Percentiles rank a stretch among this genome's conserved stretches.
phyloP scores from a whole-genome alignment of 2,113 vertebrate genomes.

The Cyprinodon variegatus region DNA sequence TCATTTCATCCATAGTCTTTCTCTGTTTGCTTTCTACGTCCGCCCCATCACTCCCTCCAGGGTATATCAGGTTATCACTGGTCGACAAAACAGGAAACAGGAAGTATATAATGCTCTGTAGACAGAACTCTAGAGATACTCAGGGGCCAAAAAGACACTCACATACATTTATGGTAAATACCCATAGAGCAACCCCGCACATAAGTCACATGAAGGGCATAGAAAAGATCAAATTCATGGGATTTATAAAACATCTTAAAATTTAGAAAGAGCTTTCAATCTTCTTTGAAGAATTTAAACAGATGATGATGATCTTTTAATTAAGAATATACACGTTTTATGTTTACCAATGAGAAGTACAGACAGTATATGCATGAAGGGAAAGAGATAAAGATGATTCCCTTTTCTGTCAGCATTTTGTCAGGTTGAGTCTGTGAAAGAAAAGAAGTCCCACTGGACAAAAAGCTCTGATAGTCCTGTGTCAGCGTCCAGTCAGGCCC shows the following conservation, averaged over 20 bases:
- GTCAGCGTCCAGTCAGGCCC: slow-evolving; percentile 66
- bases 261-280: background rate
- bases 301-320: too few species aligned
- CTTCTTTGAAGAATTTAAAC: background rate
- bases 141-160: slow-evolving; percentile 14
- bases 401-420: slow-evolving; percentile 49
- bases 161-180: slow-evolving; percentile 1
- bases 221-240: background rate
- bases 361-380: background rate
- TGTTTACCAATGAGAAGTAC: too few species aligned
- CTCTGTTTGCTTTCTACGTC: slow-evolving; percentile 9
- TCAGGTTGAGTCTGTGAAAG: slow-evolving; percentile 17
- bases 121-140: slow-evolving; percentile 52
- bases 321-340: too few species aligned
- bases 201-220: slow-evolving; percentile 1
- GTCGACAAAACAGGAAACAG: slow-evolving; percentile 66
- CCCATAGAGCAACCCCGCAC: background rate
- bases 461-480: slow-evolving; percentile 39
- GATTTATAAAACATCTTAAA: background rate
- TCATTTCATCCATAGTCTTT: slow-evolving; percentile 17
- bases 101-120: slow-evolving; percentile 54
- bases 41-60: slow-evolving; percentile 44
- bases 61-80: slow-evolving; percentile 72
- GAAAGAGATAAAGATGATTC: slow-evolving; percentile 6
- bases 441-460: slow-evolving; percentile 35